Evolutionary conservation across 2,797 vertebrate genomes (phyloP).

Genomic region (Triplophysa yarkandensis): DNA sequence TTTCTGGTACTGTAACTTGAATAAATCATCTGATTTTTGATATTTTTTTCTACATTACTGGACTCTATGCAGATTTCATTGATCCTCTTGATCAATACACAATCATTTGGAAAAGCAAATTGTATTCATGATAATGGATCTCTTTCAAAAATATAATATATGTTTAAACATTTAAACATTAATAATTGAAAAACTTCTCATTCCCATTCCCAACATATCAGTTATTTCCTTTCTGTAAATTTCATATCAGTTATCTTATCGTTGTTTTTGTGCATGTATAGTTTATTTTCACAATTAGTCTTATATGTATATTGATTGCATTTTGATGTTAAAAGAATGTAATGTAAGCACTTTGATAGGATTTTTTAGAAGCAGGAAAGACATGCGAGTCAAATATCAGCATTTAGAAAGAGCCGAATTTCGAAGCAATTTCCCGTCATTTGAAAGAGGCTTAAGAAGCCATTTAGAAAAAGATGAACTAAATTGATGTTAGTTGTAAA

Average conservation of each 20-base stretch:
- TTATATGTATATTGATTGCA: neutral
- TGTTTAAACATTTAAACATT: neutral
- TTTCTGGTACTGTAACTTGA: neutral
- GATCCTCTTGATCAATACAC: neutral
- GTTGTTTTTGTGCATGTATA: constrained; percentile 32
- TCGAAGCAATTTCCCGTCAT: too few species aligned
- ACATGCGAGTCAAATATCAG: neutral
- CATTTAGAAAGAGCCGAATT: neutral
- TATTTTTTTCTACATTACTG: neutral
- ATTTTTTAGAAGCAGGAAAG: neutral
- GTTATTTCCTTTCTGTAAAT: too few species aligned
- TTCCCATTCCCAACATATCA: too few species aligned
- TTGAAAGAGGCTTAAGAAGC: too few species aligned
- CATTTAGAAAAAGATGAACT: too few species aligned
- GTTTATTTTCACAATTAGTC: constrained; percentile 12
- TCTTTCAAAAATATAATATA: neutral
- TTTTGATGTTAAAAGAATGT: neutral
- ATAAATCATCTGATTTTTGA: neutral
- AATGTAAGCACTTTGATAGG: constrained; percentile 4
- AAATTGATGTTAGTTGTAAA: too few species aligned
- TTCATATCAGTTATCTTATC: too few species aligned
- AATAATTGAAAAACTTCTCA: too few species aligned
- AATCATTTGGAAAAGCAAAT: neutral
- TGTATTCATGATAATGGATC: neutral
- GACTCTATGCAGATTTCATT: neutral